Base-by-base conservation (phyloP, 2,113 vertebrate genomes). In the Myotis davidii region DNA sequence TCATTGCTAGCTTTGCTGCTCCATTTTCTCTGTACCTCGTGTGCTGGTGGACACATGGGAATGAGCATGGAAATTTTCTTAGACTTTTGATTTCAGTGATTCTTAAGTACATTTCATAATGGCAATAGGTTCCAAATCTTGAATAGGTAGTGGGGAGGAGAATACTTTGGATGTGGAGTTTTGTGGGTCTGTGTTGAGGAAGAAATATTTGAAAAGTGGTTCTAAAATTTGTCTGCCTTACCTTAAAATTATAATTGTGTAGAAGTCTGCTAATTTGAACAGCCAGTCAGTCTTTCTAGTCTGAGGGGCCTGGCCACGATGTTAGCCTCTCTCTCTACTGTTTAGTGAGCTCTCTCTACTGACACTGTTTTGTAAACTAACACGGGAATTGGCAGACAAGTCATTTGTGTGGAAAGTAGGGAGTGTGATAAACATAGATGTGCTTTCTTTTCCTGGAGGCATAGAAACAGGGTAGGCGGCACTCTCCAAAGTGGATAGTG, bases 201-300 rank as follows among this genome's bases (percentile, higher is more conserved):
- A 78, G 54, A 82, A 77, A 54, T 87, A 59, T 87, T 91, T 93
- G 72, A 76, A 91, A 93, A 89, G 84, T 86, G 39, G 82, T 91
- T 88, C 42, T 91, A 48, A 76, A 50, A 42, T 78, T 61, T 70
- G 64, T 14, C 39, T 83, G 56, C 27, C 52, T 81, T 96, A 23
- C 12, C 32, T 79, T 78, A 76, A 87, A 37, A 70, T 9, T 85
- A 2, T 74, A 29, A 59, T 54, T 29, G 10, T 20, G 25, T 20
- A 32, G 42, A 50, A 93, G 13, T 23, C 39, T 77, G 92, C 78
- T 94, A 32, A 59, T 76, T 65, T 91, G 94, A 70, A 34, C 10
- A 76, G 34, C 20, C 34, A 34, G n/a, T 42, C 18, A 84, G 39
- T 83, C 34, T 50, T 59, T 12, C 29, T 32, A 37, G 78, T 48